phyloP scores from a whole-genome alignment of 2,888 invertebrate genomes.

The Cyrtodaria siliqua region DNA sequence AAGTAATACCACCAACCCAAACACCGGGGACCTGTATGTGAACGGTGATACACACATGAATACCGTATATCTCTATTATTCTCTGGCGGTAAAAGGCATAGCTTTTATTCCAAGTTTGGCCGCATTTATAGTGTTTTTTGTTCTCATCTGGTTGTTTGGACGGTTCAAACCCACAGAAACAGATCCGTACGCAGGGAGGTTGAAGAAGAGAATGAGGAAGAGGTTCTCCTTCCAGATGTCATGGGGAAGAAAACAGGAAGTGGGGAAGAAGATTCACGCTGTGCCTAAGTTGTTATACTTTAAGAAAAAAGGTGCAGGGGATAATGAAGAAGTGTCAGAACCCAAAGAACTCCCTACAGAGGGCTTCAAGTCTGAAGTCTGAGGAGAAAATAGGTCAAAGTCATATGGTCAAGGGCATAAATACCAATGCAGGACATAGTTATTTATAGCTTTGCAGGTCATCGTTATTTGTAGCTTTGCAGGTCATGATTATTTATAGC shows the following conservation, averaged over 20 bases:
- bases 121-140: slow-evolving; percentile 79
- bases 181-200: slow-evolving; percentile 79
- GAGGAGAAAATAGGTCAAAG: slow-evolving; percentile 16
- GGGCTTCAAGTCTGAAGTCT: slow-evolving; percentile 35
- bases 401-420: not conserved
- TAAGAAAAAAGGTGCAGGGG: slow-evolving; percentile 62
- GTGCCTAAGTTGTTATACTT: slow-evolving; percentile 68
- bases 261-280: slow-evolving; percentile 64
- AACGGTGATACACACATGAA: slow-evolving; percentile 86
- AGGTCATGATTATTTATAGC: too few species aligned
- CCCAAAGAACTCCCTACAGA: slow-evolving; percentile 48
- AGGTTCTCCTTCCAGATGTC: slow-evolving; percentile 55
- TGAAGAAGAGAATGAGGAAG: slow-evolving; percentile 74
- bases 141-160: slow-evolving; percentile 80
- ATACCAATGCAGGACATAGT: too few species aligned
- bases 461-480: too few species aligned
- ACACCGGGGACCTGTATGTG: slow-evolving; percentile 84
- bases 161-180: slow-evolving; percentile 76
- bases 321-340: slow-evolving; percentile 29
- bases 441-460: too few species aligned
- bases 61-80: slow-evolving; percentile 86
- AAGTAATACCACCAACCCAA: slow-evolving; percentile 83
- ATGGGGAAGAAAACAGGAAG: slow-evolving; percentile 49
- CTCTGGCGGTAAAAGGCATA: slow-evolving; percentile 85
- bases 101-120: slow-evolving; percentile 86